A percentile compares a stretch with the other conserved stretches of the same genome.
phyloP scores from a whole-genome alignment of 2,888 invertebrate genomes.

The Drosophila acutilabella region DNA sequence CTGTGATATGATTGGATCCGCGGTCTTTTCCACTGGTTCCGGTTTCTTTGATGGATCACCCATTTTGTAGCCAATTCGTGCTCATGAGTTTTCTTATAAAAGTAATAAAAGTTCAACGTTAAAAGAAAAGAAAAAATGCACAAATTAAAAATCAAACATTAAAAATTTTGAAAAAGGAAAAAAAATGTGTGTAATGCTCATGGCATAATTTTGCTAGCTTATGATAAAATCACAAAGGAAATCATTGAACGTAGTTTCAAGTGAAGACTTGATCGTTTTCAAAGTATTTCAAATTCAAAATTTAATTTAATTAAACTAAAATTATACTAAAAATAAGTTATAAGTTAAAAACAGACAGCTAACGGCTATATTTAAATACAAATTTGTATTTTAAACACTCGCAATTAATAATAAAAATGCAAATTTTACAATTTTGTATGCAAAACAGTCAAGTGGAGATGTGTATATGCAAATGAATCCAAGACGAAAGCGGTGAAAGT shows the following conservation, averaged over 20 bases:
- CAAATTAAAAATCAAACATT: not conserved
- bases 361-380: no score
- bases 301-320: no score
- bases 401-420: no score
- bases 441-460: no score
- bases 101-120: not conserved
- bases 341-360: no score
- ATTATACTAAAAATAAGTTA: not conserved
- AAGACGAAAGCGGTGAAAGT: no score
- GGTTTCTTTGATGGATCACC: conserved; percentile 15
- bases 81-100: not conserved
- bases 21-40: conserved; percentile 50
- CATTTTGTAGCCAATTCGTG: conserved; percentile 8
- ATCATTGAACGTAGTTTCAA: not conserved
- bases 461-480: no score
- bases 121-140: not conserved
- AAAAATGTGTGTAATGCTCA: not conserved
- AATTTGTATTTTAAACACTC: no score
- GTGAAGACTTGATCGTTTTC: conserved; percentile 9
- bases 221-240: not conserved
- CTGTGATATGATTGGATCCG: conserved; percentile 89
- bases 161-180: not conserved
- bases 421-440: no score
- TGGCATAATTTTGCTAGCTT: not conserved
- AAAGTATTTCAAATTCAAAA: not conserved